Base-by-base conservation (phyloP, 2,113 vertebrate species). In the Herpetotheres cachinnans region DNA sequence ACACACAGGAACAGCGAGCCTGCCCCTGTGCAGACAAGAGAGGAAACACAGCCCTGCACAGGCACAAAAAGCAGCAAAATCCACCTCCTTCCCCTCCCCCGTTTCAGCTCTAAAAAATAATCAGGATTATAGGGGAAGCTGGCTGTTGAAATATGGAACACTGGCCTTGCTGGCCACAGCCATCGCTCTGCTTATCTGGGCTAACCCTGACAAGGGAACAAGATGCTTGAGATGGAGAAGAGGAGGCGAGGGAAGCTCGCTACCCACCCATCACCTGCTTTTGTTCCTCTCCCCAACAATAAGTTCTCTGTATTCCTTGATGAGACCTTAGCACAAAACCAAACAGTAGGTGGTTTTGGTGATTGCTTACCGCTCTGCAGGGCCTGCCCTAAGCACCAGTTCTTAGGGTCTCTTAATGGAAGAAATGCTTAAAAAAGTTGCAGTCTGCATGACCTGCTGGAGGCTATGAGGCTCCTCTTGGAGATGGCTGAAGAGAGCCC, bases 71-170 rank as follows among this genome's bases (percentile, higher is more conserved):
- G 49, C 47, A 73, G 38, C 18, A 74, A 96, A 96, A 88, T 91
- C 74, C 74, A 54, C 42, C 38, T 72, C 29, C 10, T 42, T n/a
- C 82, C 84, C 79, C 38, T 89, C 86, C 84, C 82, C 66, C 58
- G 8, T 76, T 82, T 65, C 84, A 93, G 58, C 59, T 73, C 50
- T 80, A 82, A 90, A 90, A 91, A 91, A 86, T 62, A 94, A 90
- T 78, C 46, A 81, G 86, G 73, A 94, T 96, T 95, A 89, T 12
- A 72, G 26, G 56, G 67, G 66, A 91, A 84, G 55, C 78, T 85
- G 83, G 27, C 56, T 93, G 46, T 30, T 89, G 92, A 74, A 95
- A 72, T 61, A 78, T 6, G 56, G 38, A 40, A 42, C 0, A 0
- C 72, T 58, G 62, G n/a, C 65, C 13, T 15, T 30, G 59, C 80